Evolutionary conservation across 2,113 vertebrate genomes (phyloP).

Genomic region (Lycaon pictus): DNA sequence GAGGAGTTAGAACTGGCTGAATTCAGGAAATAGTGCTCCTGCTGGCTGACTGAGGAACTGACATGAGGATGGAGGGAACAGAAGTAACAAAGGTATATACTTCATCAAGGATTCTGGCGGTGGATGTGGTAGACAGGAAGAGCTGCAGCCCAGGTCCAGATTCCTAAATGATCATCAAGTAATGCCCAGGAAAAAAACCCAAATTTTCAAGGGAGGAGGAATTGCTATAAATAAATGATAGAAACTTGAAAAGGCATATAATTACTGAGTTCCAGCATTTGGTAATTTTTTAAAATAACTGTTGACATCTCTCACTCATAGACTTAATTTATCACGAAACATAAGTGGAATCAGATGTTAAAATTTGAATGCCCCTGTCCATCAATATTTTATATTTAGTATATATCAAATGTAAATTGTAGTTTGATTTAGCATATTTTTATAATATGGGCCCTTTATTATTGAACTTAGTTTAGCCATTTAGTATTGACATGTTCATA

Average conservation of each 20-base stretch:
- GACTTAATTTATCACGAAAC: not conserved
- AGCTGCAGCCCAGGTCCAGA: not conserved
- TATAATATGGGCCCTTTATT: not conserved
- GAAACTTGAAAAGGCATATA: not conserved
- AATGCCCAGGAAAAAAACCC: not conserved
- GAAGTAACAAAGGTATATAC: not conserved
- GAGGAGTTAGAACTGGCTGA: not conserved
- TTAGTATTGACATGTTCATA: not conserved
- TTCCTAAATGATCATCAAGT: not conserved
- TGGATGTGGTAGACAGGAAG: not conserved
- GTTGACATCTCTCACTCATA: not conserved
- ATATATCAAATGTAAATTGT: not conserved
- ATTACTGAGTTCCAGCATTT: not conserved
- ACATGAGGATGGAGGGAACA: not conserved
- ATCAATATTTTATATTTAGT: not conserved
- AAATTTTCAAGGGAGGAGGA: not conserved
- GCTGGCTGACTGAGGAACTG: not conserved
- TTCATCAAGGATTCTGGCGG: not conserved
- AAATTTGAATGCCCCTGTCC: not conserved
- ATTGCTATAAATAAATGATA: not conserved
- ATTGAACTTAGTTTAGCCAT: not conserved
- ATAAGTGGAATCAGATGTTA: not conserved
- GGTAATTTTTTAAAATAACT: not conserved
- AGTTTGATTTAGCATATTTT: conserved; percentile 24
- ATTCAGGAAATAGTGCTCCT: not conserved